Evolutionary conservation across 2,113 vertebrate species (phyloP).

Genomic region (Cephalophus harveyi): DNA sequence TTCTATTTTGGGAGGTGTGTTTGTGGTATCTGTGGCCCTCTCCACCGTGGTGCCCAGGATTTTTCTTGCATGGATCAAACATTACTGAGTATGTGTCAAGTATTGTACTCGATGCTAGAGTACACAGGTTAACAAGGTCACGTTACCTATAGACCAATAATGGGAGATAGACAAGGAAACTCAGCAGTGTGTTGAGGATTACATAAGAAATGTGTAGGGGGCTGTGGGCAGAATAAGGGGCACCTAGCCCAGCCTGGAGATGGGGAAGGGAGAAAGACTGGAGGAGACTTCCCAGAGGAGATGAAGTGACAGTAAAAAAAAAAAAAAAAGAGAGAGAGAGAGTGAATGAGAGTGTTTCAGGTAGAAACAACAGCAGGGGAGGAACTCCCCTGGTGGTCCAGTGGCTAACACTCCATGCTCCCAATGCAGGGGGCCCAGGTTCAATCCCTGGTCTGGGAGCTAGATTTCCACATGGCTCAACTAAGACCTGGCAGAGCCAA

Average conservation of each 20-base stretch:
- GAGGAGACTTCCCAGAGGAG: not conserved
- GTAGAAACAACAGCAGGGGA: not conserved
- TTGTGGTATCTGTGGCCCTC: not conserved
- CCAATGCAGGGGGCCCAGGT: not conserved
- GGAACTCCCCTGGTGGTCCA: not conserved
- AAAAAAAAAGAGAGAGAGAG: not conserved
- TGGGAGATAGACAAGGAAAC: not conserved
- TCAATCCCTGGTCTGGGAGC: not conserved
- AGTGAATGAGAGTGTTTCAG: not conserved
- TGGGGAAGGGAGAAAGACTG: not conserved
- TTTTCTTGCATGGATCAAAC: not conserved
- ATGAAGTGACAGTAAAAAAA: not conserved
- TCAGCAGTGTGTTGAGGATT: not conserved
- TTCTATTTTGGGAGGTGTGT: not conserved
- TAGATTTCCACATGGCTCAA: not conserved
- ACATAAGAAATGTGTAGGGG: not conserved
- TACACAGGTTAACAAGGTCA: not conserved
- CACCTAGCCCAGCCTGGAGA: not conserved
- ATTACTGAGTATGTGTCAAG: not conserved
- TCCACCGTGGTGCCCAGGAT: not conserved
- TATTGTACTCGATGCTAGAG: not conserved
- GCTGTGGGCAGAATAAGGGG: not conserved
- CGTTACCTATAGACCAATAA: not conserved
- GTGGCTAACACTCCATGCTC: not conserved
- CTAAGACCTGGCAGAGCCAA: not conserved